Percentiles rank a stretch among this genome's conserved stretches.
phyloP scores from a whole-genome alignment of 2,888 invertebrate genomes.

The Opisthograptis luteolata region DNA sequence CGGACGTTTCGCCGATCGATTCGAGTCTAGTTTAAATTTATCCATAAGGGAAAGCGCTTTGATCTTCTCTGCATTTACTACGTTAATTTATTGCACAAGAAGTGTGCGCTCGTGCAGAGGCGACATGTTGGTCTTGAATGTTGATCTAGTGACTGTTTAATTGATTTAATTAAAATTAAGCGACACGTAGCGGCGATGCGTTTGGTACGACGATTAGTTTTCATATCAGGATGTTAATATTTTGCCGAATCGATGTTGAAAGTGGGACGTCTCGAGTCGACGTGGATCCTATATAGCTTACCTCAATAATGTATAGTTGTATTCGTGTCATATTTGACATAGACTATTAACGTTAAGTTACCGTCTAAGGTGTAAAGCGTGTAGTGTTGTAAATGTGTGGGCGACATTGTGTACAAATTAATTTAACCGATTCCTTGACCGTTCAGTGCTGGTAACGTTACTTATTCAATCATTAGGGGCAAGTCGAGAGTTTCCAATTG shows the following conservation, averaged over 20 bases:
- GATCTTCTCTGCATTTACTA: constrained; percentile 62
- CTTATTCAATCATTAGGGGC: constrained; percentile 35
- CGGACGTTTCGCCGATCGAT: constrained; percentile 40
- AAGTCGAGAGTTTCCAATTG: constrained; percentile 44
- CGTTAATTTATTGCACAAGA: constrained; percentile 52
- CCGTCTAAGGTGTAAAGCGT: constrained; percentile 74
- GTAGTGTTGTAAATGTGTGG: constrained; percentile 64
- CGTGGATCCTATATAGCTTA: constrained; percentile 81
- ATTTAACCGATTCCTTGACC: constrained; percentile 65
- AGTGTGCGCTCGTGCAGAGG: constrained; percentile 50
- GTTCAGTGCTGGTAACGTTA: constrained; percentile 42
- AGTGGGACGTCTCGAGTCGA: constrained; percentile 58
- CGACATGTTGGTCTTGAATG: constrained; percentile 39
- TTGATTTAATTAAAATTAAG: constrained; percentile 33
- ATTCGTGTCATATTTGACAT: constrained; percentile 79
- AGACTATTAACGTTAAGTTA: constrained; percentile 83
- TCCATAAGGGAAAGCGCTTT: constrained; percentile 47
- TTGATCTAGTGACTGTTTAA: constrained; percentile 43
- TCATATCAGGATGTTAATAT: constrained; percentile 69
- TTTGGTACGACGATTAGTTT: constrained; percentile 58
- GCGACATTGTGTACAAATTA: constrained; percentile 76
- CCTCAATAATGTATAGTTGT: constrained; percentile 81
- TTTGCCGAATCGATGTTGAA: constrained; percentile 63
- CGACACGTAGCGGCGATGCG: constrained; percentile 42
- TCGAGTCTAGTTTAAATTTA: constrained; percentile 49